Evolutionary conservation across 2,888 invertebrate species (phyloP).

Genomic region (Drosophila putrida): DNA sequence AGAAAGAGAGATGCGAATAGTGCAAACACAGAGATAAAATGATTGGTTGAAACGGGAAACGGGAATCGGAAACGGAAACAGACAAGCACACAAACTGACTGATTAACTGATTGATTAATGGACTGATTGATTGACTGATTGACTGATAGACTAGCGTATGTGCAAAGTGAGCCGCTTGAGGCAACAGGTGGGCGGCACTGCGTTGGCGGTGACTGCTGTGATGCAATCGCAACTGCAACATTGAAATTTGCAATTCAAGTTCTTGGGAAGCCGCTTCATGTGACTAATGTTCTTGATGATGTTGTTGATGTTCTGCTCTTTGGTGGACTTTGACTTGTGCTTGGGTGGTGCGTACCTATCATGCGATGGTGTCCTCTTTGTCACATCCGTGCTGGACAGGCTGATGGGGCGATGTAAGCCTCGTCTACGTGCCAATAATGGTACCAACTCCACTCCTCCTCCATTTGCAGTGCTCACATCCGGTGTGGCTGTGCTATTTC

Average conservation of each 20-base stretch:
- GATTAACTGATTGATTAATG: background rate
- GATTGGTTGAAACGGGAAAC: no score
- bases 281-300: slow-evolving; percentile 76
- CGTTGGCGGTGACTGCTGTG: slow-evolving; percentile 40
- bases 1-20: slow-evolving; percentile 9
- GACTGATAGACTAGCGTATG: slow-evolving; percentile 78
- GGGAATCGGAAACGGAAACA: slow-evolving; percentile 2
- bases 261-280: slow-evolving; percentile 71
- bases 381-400: slow-evolving; percentile 87
- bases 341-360: slow-evolving; percentile 85
- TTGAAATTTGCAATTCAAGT: slow-evolving; percentile 70
- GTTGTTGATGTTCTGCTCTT: slow-evolving; percentile 68
- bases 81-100: slow-evolving; percentile 15
- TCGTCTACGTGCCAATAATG: slow-evolving; percentile 89
- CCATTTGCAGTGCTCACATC: slow-evolving; percentile 60
- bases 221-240: slow-evolving; percentile 70
- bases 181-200: slow-evolving; percentile 76
- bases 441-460: slow-evolving; percentile 91
- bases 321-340: slow-evolving; percentile 70
- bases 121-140: slow-evolving; percentile 5
- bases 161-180: slow-evolving; percentile 85
- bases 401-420: slow-evolving; percentile 87
- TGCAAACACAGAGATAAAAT: slow-evolving; percentile 9
- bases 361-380: slow-evolving; percentile 85
- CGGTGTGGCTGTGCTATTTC: slow-evolving; percentile 33